Evolutionary conservation across 2,113 vertebrate species (phyloP).

Genomic region (Pogona vitticeps): DNA sequence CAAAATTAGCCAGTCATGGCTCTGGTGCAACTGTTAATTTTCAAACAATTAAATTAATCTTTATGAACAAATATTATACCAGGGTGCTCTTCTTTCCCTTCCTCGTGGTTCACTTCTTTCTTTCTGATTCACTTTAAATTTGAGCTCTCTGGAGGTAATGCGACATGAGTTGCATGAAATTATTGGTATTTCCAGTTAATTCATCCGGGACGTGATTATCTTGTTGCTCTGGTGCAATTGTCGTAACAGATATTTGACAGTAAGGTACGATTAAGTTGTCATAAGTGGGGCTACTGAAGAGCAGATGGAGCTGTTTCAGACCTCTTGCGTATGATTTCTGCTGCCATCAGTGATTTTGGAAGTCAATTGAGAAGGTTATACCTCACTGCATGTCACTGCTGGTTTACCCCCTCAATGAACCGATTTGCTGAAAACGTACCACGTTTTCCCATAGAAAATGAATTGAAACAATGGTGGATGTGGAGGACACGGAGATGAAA

Average conservation of each 20-base stretch:
- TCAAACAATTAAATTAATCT: no score
- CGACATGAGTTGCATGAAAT: constrained; percentile 5
- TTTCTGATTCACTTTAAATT: background rate
- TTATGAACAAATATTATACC: no score
- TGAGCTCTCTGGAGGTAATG: background rate
- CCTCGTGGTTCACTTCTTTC: background rate
- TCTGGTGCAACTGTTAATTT: no score
- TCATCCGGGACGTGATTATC: background rate
- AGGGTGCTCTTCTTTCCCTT: background rate
- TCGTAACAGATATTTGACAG: constrained; percentile 3
- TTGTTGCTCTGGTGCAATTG: constrained; percentile 11
- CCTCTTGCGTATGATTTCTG: background rate
- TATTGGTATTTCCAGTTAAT: background rate
- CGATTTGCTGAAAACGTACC: no score
- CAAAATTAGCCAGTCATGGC: no score
- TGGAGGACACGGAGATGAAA: background rate
- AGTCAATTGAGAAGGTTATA: background rate
- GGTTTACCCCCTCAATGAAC: no score
- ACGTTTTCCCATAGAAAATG: accelerated
- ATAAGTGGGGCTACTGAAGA: background rate
- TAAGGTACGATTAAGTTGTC: constrained; percentile 18
- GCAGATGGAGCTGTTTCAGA: background rate
- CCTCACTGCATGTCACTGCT: background rate
- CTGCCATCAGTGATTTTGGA: no score
- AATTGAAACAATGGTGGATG: accelerated